Evolutionary conservation across 1,140 invertebrate species (phyloP).

Genomic region (Archivesica marissinica): DNA sequence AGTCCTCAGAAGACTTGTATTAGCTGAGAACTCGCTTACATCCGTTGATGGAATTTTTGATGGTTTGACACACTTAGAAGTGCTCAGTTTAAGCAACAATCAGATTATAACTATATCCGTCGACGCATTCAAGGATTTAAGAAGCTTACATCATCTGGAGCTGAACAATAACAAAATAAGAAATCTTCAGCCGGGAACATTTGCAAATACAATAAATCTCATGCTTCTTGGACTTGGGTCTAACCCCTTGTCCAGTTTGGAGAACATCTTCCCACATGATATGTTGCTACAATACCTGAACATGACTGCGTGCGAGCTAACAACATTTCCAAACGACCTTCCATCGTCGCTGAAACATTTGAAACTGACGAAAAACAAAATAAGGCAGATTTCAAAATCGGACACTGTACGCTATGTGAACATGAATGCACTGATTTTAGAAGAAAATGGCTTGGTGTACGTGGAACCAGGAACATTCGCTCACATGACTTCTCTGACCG

Average conservation of each 20-base stretch:
- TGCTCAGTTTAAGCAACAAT: slow-evolving; percentile 90
- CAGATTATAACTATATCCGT: slow-evolving; percentile 86
- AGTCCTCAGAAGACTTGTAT: slow-evolving; percentile 84
- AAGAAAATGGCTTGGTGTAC: slow-evolving; percentile 89
- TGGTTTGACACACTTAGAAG: slow-evolving; percentile 86
- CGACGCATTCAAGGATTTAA: slow-evolving; percentile 87
- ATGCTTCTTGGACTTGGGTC: slow-evolving; percentile 88
- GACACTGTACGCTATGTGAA: slow-evolving; percentile 94
- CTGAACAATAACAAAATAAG: slow-evolving; percentile 91
- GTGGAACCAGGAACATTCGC: slow-evolving; percentile 95
- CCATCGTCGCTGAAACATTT: slow-evolving; percentile 93
- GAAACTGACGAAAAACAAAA: slow-evolving; percentile 90
- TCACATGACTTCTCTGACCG: slow-evolving; percentile 87
- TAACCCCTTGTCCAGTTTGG: slow-evolving; percentile 79
- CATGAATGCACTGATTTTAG: slow-evolving; percentile 91
- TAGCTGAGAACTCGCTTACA: slow-evolving; percentile 87
- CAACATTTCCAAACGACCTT: slow-evolving; percentile 91
- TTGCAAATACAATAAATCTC: slow-evolving; percentile 90
- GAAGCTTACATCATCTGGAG: slow-evolving; percentile 90
- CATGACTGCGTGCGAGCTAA: slow-evolving; percentile 91
- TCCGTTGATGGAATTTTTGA: slow-evolving; percentile 81
- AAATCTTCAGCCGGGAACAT: slow-evolving; percentile 88
- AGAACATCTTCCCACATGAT: slow-evolving; percentile 62
- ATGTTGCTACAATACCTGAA: slow-evolving; percentile 87
- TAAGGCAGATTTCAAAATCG: slow-evolving; percentile 90